Evolutionary conservation across 2,888 invertebrate species (phyloP), one percentile per base, ranked within the genome.

Genomic region (Cheilosia impressa): DNA sequence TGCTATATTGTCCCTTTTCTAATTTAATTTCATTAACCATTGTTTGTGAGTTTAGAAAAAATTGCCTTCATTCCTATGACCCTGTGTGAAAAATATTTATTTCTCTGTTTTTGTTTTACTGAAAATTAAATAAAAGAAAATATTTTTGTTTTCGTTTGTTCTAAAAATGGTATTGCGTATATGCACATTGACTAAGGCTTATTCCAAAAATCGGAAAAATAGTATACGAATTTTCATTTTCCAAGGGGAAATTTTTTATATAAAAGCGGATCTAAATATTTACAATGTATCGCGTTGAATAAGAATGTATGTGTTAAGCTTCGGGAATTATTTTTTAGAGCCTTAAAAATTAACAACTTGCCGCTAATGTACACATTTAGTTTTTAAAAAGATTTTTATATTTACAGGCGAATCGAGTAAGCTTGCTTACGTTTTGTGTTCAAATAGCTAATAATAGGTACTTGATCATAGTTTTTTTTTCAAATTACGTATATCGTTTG

Each of bases 1-100:
- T 91, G 91, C 91, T 91, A 90, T 90, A 91, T 91, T 92, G 91
- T 89, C 90, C 89, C 90, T 91, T 89, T 88, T 88, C 87, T 75
- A 87, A 88, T 71, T 55, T 58, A 41, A 50, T 65, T 58, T 45
- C 47, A 41, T 60, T 27, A 31, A 45, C 53, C 45, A 66, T 73
- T 84, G 55, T 52, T 41, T 63, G 60, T 76, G 53, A 47, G 58
- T 66, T 62, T 60, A 55, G 17, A 65, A 65, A 68, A 82, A 53
- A 27, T 45, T 66, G 71, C 68, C 62, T 80, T 69, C 71, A 57
- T 65, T 63, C 27, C 47, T 71, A 27, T 77, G 81, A 81, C 76
- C 81, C 71, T 85, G 85, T 81, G 76, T 81, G 81, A 72, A 81
- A 76, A 63, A 71, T 71, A 60, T 69, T 71, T 38, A 58, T 63